Conservation (phyloP, 2,113 vertebrate genomes). For the Malurus alboscapulatus region DNA sequence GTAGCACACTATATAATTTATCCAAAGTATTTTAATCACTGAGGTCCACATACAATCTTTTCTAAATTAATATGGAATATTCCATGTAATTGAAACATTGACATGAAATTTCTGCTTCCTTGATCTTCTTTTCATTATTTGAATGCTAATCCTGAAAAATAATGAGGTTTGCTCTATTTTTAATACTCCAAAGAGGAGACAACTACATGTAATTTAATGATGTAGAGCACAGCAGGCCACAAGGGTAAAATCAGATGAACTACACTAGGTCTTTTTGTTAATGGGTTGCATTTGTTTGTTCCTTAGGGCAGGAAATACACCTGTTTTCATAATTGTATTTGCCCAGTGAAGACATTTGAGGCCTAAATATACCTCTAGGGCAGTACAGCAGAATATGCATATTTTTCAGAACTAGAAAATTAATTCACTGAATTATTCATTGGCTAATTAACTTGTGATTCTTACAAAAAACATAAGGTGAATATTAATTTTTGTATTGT, state of each 20-base stretch:
- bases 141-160: neutral
- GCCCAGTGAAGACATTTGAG: neutral
- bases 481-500: neutral
- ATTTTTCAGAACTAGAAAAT: constrained; percentile 39
- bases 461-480: neutral
- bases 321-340: neutral
- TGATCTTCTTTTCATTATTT: neutral
- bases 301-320: neutral
- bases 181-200: neutral
- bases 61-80: neutral
- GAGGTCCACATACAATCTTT: neutral
- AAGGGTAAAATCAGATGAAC: neutral
- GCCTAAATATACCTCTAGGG: neutral
- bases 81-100: neutral
- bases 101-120: neutral
- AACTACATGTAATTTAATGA: neutral
- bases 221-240: neutral
- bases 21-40: neutral
- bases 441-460: constrained; percentile 49
- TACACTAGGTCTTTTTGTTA: neutral
- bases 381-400: neutral
- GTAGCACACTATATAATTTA: neutral
- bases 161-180: neutral
- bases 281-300: neutral
- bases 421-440: constrained; percentile 54